These are phyloP conservation scores for Dilophus febrilis DNA, from an alignment of 2,888 invertebrate genomes.

Conservation along the genomic window DNA sequence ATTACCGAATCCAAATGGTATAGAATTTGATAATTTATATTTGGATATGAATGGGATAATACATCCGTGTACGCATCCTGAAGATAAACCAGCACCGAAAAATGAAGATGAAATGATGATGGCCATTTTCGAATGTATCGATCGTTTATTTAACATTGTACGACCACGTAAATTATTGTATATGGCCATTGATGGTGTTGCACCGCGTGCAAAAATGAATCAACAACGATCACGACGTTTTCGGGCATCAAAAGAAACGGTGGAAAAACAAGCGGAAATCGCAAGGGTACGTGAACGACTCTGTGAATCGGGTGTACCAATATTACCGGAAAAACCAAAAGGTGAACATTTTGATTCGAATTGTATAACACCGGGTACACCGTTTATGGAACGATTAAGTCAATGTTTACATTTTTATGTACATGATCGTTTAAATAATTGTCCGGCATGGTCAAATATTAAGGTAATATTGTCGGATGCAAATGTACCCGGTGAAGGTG, in stretches of 20 bases:
- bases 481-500: slow-evolving; percentile 94
- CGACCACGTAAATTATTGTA: slow-evolving; percentile 84
- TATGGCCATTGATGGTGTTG: slow-evolving; percentile 99
- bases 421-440: slow-evolving; percentile 52
- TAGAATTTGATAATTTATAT: slow-evolving; percentile 97
- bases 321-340: slow-evolving; percentile 78
- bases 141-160: slow-evolving; percentile 82
- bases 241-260: slow-evolving; percentile 86
- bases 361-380: slow-evolving; percentile 99
- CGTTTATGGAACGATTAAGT: slow-evolving; percentile 87
- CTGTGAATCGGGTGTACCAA: slow-evolving; percentile 47
- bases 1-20: slow-evolving; percentile 84
- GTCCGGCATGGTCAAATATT: slow-evolving; percentile 88
- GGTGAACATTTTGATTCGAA: slow-evolving; percentile 96
- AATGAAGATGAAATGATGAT: slow-evolving; percentile 99
- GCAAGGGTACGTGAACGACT: slow-evolving; percentile 61
- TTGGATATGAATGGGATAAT: slow-evolving; percentile 99
- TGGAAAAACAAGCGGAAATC: slow-evolving; percentile 76
- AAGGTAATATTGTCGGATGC: slow-evolving; percentile 97
- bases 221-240: slow-evolving; percentile 95
- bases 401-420: slow-evolving; percentile 44
- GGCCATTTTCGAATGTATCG: slow-evolving; percentile 97
- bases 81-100: slow-evolving; percentile 91
- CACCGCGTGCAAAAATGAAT: slow-evolving; percentile 99
- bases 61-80: slow-evolving; percentile 98